Evolutionary conservation across 2,888 invertebrate genomes (phyloP).

Genomic region (Lottia gigantea): DNA sequence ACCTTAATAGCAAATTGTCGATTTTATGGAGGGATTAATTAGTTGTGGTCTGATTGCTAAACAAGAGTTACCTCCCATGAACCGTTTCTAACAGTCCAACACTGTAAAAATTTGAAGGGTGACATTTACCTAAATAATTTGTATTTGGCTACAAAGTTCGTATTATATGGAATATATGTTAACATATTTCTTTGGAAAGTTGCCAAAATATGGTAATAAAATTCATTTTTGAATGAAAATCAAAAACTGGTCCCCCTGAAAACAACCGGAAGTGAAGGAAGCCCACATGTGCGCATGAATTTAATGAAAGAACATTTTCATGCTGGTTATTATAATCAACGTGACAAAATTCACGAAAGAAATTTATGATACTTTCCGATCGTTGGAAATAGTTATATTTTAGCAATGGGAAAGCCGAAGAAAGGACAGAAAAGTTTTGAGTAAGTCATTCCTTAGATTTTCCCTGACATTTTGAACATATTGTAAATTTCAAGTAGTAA

Average conservation of each 20-base stretch:
- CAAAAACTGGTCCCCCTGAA: neutral
- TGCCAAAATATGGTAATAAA: no score
- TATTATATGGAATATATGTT: no score
- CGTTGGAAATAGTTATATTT: slow-evolving; percentile 9
- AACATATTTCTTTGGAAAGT: no score
- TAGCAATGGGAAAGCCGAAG: slow-evolving; percentile 59
- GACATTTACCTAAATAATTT: no score
- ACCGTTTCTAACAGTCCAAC: no score
- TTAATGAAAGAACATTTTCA: neutral
- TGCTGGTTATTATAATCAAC: neutral
- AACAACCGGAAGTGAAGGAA: neutral
- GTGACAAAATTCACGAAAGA: neutral
- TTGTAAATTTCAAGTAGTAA: slow-evolving; percentile 26
- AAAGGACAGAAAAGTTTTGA: slow-evolving; percentile 54
- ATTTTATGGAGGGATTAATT: no score
- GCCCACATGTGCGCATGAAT: slow-evolving; percentile 4
- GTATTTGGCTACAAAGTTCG: no score
- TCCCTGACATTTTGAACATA: neutral
- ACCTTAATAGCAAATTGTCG: no score
- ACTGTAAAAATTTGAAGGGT: no score
- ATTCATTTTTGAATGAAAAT: no score
- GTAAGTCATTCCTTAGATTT: slow-evolving; percentile 36
- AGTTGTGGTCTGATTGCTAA: no score
- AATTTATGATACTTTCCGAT: neutral
- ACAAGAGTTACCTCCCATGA: no score